These are phyloP conservation scores for Pocillopora verrucosa DNA, from an alignment of 64 coral and sea anemone species.

Conservation along the genomic window DNA sequence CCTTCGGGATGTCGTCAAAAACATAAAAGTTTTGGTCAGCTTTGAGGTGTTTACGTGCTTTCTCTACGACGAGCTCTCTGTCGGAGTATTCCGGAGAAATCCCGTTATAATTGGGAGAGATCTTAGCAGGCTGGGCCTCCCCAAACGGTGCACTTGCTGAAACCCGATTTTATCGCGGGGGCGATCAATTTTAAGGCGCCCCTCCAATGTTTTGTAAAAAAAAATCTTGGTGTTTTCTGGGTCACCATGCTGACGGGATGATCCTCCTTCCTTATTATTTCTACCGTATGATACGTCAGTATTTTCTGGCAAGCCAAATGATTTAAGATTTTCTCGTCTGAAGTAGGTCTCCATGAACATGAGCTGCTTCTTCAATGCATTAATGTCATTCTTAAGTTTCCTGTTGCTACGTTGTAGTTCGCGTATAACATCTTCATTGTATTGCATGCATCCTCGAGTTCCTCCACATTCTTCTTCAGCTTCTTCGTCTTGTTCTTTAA, in stretches of 20 bases:
- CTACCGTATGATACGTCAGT: neutral
- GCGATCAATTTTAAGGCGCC: neutral
- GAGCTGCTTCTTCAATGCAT: neutral
- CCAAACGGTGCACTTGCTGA: neutral
- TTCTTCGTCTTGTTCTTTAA: neutral
- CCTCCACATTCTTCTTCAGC: neutral
- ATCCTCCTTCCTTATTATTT: too few relatives aligned
- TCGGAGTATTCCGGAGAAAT: slow-evolving; percentile 9
- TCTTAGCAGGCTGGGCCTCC: neutral
- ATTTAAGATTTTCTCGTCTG: neutral
- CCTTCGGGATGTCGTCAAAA: neutral
- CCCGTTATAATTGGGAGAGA: neutral
- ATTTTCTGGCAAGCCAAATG: neutral
- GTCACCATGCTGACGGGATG: too few relatives aligned
- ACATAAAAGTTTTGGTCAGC: neutral
- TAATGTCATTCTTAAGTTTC: neutral
- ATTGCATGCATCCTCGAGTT: too few relatives aligned
- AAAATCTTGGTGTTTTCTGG: neutral
- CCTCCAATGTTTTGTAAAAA: neutral
- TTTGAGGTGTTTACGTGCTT: neutral
- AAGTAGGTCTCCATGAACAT: neutral
- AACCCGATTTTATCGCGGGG: neutral
- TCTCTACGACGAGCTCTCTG: neutral
- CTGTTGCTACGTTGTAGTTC: too few relatives aligned
- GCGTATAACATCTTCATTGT: too few relatives aligned